phyloP scores from a whole-genome alignment of 2,113 vertebrate species.

The Ciconia maguari region DNA sequence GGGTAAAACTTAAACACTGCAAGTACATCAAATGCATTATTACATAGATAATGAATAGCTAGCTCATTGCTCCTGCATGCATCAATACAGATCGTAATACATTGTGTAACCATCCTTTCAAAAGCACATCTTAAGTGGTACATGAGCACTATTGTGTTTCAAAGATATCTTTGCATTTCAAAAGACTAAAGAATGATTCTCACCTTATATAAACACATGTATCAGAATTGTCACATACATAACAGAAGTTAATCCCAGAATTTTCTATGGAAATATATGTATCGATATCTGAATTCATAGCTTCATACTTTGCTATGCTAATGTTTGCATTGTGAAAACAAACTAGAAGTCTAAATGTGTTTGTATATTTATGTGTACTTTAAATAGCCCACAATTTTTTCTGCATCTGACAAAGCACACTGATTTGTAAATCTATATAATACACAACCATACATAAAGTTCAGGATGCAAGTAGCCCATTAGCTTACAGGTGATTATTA shows the following conservation, averaged over 20 bases:
- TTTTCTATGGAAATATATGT: background rate
- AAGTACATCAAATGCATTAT: background rate
- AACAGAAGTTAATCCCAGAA: background rate
- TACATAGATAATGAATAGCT: background rate
- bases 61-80: background rate
- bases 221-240: background rate
- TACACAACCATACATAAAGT: background rate
- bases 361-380: background rate
- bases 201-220: background rate
- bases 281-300: background rate
- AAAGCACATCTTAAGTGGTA: background rate
- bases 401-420: background rate
- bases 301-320: background rate
- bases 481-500: background rate
- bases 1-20: background rate
- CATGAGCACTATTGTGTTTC: background rate
- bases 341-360: background rate
- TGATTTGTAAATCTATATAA: background rate
- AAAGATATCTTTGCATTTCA: background rate
- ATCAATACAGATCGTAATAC: background rate
- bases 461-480: background rate
- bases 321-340: background rate
- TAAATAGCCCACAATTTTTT: background rate
- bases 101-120: background rate
- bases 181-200: background rate